These are phyloP conservation scores for Cheilosia urbana DNA, from an alignment of 2,888 invertebrate species.

Conservation along the genomic window DNA sequence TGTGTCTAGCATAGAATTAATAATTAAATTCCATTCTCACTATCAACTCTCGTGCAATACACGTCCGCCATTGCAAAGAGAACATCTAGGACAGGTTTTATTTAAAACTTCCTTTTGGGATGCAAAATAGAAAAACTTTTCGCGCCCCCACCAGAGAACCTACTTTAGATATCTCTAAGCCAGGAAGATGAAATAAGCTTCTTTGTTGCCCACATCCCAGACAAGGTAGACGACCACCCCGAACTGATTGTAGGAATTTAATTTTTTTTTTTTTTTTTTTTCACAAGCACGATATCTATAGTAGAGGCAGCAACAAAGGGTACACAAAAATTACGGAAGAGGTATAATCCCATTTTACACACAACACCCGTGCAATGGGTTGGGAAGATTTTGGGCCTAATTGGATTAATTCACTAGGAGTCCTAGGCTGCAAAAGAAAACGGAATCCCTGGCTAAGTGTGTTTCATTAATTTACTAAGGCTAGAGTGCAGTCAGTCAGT, in stretches of 20 bases:
- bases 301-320: background rate
- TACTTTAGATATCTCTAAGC: constrained; percentile 9
- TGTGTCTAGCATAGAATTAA: constrained; percentile 69
- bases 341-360: constrained; percentile 69
- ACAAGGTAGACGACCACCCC: background rate
- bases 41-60: constrained; percentile 59
- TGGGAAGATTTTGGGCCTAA: constrained; percentile 69
- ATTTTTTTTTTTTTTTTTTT: constrained; percentile 59
- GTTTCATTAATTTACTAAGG: constrained; percentile 72
- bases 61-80: background rate
- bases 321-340: background rate
- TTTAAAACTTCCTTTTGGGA: constrained; percentile 60
- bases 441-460: constrained; percentile 56
- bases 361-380: constrained; percentile 51
- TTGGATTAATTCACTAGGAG: constrained; percentile 70
- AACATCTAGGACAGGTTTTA: constrained; percentile 48
- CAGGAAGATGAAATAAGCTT: constrained; percentile 59
- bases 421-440: background rate
- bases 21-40: constrained; percentile 75
- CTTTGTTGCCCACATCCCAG: constrained; percentile 38
- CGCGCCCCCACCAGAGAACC: background rate
- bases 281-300: constrained; percentile 33
- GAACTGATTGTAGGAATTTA: constrained; percentile 62
- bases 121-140: constrained; percentile 64
- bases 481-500: constrained; percentile 68